Base-by-base conservation (phyloP, 1,140 invertebrate genomes). In the Philotrypesis tridentata region DNA sequence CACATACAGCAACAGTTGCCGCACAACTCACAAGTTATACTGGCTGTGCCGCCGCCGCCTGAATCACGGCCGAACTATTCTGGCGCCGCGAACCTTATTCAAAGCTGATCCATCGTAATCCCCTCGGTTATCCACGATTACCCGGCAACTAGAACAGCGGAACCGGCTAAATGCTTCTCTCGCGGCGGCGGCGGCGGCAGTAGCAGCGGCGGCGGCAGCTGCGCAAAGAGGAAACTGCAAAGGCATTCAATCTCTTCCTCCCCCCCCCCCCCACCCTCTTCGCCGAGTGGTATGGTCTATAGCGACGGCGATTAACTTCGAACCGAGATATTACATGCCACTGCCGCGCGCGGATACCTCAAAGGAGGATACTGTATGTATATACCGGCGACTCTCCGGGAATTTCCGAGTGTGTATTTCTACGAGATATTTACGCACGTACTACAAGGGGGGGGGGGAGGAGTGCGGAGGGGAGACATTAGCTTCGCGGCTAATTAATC, bases 21-120 rank as follows among this genome's bases (percentile, higher is more conserved):
- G 25, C 61, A 68, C 9, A 60, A 71, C 21, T 8, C 61, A 68
- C 9, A 60, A 71, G 77, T 68, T 78, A 27, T 17, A 31, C n/a
- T n/a, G n/a, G n/a, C n/a, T n/a, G n/a, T n/a, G n/a, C n/a, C n/a
- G n/a, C n/a, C 37, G n/a, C n/a, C 21, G 23, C 9, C 12, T 14
- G 23, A 23, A 48, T 17, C 48, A 0, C 48, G 33, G 5, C 1
- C 31, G 31, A 73, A 80, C 70, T 80, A 80, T 80, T 80, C 55
- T 17, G 48, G 48, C 6, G 48, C 48, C 31, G 37, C 48, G 70
- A 27, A 65, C 55, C 78, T 72, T 73, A 73, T 80, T 80, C 78
- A 80, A 80, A 80, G 68, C 70, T 65, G 68, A 80, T 80, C 78
- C 78, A 80, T 80, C 78, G 78, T 80, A 80, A 80, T 80, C 78